Percentiles rank a stretch among this genome's conserved stretches.
Conservation (phyloP, 2,113 vertebrate genomes). For the Hippolais icterina region DNA sequence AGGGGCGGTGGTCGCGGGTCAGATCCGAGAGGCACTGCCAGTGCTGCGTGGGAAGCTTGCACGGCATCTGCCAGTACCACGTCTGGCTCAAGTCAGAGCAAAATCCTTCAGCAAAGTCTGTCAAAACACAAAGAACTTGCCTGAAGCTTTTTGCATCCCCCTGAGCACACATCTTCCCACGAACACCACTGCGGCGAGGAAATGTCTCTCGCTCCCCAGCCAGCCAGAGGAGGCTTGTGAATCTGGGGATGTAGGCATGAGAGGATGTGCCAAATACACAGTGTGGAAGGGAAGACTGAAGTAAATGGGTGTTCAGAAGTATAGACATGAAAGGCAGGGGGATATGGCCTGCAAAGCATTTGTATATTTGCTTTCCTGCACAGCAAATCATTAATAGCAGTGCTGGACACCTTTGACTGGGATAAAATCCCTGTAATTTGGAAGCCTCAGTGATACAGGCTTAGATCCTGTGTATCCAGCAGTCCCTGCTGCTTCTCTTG, state of each 20-base stretch:
- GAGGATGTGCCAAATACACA: neutral
- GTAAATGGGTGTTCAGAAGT: neutral
- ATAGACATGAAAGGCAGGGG: neutral
- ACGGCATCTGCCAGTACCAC: conserved; percentile 5
- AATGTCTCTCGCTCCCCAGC: neutral
- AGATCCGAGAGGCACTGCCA: neutral
- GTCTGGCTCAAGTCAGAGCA: neutral
- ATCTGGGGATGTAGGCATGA: neutral
- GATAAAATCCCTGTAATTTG: neutral
- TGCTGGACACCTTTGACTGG: neutral
- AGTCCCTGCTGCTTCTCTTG: neutral
- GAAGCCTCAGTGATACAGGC: neutral
- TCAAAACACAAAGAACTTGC: conserved; percentile 29
- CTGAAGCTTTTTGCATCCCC: neutral
- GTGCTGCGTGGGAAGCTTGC: neutral
- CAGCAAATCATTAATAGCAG: neutral
- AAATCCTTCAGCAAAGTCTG: conserved; percentile 13
- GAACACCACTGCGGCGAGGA: neutral
- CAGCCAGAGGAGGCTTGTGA: neutral
- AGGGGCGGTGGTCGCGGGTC: neutral
- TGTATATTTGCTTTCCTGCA: neutral
- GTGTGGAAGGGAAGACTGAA: neutral
- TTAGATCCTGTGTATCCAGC: neutral
- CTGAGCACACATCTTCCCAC: neutral
- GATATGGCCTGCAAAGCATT: neutral